Evolutionary conservation across 2,797 vertebrate genomes (phyloP).

Genomic region (Xyrichtys novacula): DNA sequence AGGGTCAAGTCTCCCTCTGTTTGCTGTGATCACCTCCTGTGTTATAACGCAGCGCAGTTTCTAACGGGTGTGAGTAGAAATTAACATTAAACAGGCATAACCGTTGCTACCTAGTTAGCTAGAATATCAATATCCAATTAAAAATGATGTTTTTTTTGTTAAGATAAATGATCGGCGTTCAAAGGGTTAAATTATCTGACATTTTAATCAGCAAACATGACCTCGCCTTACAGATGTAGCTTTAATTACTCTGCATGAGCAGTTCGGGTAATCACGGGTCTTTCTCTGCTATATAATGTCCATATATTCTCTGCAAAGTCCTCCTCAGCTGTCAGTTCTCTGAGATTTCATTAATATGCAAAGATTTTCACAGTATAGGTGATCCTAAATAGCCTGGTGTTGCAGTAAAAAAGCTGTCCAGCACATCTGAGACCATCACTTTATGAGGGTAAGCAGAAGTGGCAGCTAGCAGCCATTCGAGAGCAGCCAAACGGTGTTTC

Average conservation of each 20-base stretch:
- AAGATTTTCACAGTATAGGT: background rate
- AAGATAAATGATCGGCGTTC: background rate
- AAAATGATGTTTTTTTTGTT: too few relatives aligned
- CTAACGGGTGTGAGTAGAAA: too few relatives aligned
- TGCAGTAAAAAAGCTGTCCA: background rate
- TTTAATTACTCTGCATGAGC: background rate
- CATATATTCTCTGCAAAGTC: too few relatives aligned
- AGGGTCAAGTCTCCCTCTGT: too few relatives aligned
- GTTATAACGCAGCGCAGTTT: too few relatives aligned
- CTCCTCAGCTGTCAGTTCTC: too few relatives aligned
- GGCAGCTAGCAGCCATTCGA: conserved; percentile 9
- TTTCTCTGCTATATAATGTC: background rate
- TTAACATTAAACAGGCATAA: too few relatives aligned
- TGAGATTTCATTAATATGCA: background rate
- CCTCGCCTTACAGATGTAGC: background rate
- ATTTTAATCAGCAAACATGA: background rate
- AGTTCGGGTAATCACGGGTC: background rate
- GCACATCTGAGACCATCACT: background rate
- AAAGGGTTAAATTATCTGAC: background rate
- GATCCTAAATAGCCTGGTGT: background rate
- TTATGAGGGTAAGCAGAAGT: conserved; percentile 19
- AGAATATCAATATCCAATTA: too few relatives aligned
- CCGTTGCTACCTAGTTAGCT: too few relatives aligned
- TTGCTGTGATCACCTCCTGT: too few relatives aligned
- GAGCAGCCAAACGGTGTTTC: conserved; percentile 14